Evolutionary conservation across 2,888 invertebrate species (phyloP).

Genomic region (Charanyca ferruginea): DNA sequence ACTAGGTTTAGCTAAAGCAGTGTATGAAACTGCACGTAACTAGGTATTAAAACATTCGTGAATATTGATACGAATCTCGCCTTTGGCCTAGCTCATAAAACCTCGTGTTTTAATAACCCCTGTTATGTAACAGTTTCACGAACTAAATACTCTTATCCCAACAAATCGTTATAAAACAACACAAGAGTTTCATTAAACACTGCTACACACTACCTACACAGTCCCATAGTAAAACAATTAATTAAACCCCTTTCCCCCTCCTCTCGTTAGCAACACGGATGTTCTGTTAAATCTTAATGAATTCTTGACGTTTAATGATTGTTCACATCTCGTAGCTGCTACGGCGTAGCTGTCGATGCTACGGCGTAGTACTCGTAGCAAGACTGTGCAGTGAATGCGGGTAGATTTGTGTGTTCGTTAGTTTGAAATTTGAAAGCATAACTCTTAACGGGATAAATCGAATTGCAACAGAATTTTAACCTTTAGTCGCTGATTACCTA

Average conservation of each 20-base stretch:
- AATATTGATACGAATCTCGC: too few species aligned
- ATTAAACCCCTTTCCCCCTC: constrained; percentile 40
- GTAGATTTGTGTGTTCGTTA: too few species aligned
- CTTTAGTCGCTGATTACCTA: too few species aligned
- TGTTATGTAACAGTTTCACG: too few species aligned
- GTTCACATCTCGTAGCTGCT: constrained; percentile 36
- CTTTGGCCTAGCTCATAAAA: too few species aligned
- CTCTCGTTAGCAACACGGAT: constrained; percentile 59
- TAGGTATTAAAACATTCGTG: too few species aligned
- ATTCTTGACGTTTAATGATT: constrained; percentile 55
- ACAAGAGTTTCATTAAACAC: constrained; percentile 41
- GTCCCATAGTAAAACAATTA: constrained; percentile 56
- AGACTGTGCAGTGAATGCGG: too few species aligned
- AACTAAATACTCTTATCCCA: constrained; percentile 1
- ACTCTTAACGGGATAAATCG: too few species aligned
- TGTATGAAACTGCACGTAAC: too few species aligned
- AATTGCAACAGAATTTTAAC: too few species aligned
- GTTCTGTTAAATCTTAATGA: constrained; percentile 57
- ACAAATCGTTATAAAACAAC: constrained; percentile 27
- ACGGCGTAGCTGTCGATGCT: constrained; percentile 37
- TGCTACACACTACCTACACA: constrained; percentile 29
- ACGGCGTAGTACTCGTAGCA: constrained; percentile 47
- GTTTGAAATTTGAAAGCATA: not conserved
- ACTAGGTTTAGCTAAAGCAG: too few species aligned
- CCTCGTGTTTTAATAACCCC: too few species aligned